These are phyloP conservation scores for Eucidaris tribuloides DNA, from an alignment of 35 echinoderm and acorn worm genomes.

Conservation along the genomic window DNA sequence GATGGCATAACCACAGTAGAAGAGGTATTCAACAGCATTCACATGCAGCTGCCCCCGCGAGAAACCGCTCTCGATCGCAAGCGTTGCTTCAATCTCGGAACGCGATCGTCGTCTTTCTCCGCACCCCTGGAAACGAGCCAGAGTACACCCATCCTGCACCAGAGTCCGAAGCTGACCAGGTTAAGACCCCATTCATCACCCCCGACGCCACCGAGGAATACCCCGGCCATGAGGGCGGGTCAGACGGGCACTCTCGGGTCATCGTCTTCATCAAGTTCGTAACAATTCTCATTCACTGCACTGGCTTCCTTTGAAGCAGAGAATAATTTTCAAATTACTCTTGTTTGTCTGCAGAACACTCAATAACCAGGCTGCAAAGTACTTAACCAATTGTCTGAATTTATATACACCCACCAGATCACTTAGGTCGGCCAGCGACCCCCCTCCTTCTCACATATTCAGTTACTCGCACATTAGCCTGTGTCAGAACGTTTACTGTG, in stretches of 20 bases:
- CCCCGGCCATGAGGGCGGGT: not conserved
- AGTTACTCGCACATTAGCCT: too few species aligned
- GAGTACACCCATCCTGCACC: not conserved
- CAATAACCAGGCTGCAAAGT: too few species aligned
- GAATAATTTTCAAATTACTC: too few species aligned
- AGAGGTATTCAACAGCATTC: not conserved
- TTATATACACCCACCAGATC: too few species aligned
- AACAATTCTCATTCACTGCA: not conserved
- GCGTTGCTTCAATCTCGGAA: not conserved
- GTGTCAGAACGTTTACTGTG: too few species aligned
- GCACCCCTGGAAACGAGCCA: not conserved
- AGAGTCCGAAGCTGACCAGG: not conserved
- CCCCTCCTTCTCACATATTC: too few species aligned
- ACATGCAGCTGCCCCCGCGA: slow-evolving; percentile 8
- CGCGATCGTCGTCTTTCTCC: not conserved
- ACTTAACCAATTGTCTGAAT: too few species aligned
- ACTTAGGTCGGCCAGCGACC: too few species aligned
- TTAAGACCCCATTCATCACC: not conserved
- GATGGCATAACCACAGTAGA: slow-evolving; percentile 1
- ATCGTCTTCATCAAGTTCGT: not conserved
- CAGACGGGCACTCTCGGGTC: not conserved
- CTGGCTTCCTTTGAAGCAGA: too few species aligned
- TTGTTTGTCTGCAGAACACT: too few species aligned
- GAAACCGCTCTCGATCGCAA: not conserved
- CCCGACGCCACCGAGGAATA: not conserved